These are phyloP conservation scores for Orthonychiurus folsomi DNA, from an alignment of 2,888 invertebrate genomes.

Conservation along the genomic window DNA sequence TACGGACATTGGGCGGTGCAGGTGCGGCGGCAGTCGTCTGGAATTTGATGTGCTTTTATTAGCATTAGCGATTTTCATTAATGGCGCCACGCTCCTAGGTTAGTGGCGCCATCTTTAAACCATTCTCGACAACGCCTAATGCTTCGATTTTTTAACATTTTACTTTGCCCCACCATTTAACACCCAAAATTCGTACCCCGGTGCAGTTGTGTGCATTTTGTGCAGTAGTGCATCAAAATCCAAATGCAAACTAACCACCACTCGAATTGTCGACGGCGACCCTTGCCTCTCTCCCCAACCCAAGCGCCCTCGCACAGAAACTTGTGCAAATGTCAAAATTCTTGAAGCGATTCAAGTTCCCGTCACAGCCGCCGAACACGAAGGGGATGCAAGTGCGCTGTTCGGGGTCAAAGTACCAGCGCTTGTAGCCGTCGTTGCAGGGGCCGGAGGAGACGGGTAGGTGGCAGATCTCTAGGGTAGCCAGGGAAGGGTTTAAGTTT, in stretches of 20 bases:
- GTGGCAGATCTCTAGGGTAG: slow-evolving; percentile 55
- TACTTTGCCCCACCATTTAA: neutral
- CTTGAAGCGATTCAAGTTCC: slow-evolving; percentile 49
- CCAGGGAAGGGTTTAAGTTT: too few relatives aligned
- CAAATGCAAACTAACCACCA: too few relatives aligned
- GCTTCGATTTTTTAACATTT: too few relatives aligned
- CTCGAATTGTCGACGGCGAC: too few relatives aligned
- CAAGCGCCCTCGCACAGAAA: slow-evolving; percentile 51
- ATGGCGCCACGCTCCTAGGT: too few relatives aligned
- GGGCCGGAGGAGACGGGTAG: slow-evolving; percentile 56
- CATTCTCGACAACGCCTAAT: too few relatives aligned
- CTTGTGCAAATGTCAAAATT: slow-evolving; percentile 60
- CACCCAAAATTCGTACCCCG: slow-evolving; percentile 11
- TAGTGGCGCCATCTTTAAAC: too few relatives aligned
- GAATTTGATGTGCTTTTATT: neutral
- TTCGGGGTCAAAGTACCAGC: slow-evolving; percentile 48
- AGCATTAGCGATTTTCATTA: too few relatives aligned
- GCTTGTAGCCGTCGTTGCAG: slow-evolving; percentile 52
- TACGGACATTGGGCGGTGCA: slow-evolving; percentile 56
- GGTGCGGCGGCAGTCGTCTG: slow-evolving; percentile 9
- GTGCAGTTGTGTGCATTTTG: slow-evolving; percentile 8
- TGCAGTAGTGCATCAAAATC: too few relatives aligned
- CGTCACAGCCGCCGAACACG: slow-evolving; percentile 49
- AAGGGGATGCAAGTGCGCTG: slow-evolving; percentile 48
- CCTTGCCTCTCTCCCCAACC: too few relatives aligned